Base-by-base conservation (phyloP, 2,113 vertebrate species). In the Ptilorrhoa leucosticta region DNA sequence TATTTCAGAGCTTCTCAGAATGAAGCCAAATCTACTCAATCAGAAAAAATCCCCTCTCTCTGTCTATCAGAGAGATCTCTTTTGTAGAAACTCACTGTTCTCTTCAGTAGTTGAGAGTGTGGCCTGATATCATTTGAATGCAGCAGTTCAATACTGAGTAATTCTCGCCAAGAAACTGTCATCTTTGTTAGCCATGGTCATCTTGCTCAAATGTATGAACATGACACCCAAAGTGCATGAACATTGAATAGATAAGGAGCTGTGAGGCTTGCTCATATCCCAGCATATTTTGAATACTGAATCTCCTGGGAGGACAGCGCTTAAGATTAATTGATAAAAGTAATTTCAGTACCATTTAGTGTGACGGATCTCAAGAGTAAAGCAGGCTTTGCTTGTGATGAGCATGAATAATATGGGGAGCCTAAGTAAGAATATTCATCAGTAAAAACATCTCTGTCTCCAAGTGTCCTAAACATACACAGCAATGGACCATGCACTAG, bases 311-410 rank as follows among this genome's bases (percentile, higher is more conserved):
- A 53, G 73, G 6, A 47, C 22, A 69, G 19, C 6, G 0, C 87
- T 96, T 94, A 72, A 92, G 47, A 80, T 28, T 92, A 91, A 95
- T 87, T 96, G 89, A 85, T 92, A 76, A 47, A 85, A 80, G 66
- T 66, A 50, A 93, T 92, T 95, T 80, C 60, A 93, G 39, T 73
- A 50, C 54, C 66, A 83, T 83, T 96, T 83, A 80, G 71, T 39
- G 44, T 51, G 54, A 73, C 71, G 42, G 83, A 71, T 89, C 92
- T 89, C 95, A 75, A 56, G 90, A 91, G 84, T 82, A 89, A 90
- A 94, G 22, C 50, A 47, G 54, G 30, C 54, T 92, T 75, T 90
- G 56, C 76, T 75, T 69, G 7, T 75, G 60, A 81, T 78, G 80
- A 89, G 72, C 22, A 11, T 70, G n/a, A 89, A 42, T 88, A 58